Evolutionary conservation across 2,888 invertebrate species (phyloP).

Genomic region (Mesoligia furuncula): DNA sequence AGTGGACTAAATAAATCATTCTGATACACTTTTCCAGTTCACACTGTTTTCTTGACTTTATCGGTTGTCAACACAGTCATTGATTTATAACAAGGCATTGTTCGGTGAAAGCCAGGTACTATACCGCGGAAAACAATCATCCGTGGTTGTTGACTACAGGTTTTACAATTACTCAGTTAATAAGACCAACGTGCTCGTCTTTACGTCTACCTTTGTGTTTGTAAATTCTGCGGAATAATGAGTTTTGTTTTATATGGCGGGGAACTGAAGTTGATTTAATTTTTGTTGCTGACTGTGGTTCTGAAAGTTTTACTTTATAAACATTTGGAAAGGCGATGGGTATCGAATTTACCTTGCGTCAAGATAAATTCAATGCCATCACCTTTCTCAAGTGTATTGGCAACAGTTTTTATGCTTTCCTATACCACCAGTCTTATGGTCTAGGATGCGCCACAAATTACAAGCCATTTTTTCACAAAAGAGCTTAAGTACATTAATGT

Average conservation of each 20-base stretch:
- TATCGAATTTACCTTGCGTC: neutral
- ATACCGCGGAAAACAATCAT: constrained; percentile 73
- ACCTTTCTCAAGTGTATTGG: no score
- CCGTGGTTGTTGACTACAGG: constrained; percentile 70
- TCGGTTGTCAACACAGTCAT: constrained; percentile 67
- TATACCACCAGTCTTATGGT: neutral
- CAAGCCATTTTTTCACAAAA: neutral
- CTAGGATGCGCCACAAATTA: neutral
- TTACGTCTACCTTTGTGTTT: constrained; percentile 62
- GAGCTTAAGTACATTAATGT: neutral
- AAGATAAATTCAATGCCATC: no score
- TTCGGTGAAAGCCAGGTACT: constrained; percentile 73
- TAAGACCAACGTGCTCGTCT: constrained; percentile 63
- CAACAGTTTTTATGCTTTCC: constrained; percentile 7
- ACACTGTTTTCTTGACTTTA: constrained; percentile 69
- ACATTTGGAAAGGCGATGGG: neutral
- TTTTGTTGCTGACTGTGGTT: constrained; percentile 14
- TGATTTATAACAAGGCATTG: constrained; percentile 77
- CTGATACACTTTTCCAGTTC: constrained; percentile 56
- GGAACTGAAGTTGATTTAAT: constrained; percentile 15
- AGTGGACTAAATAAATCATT: constrained; percentile 46
- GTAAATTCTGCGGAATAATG: constrained; percentile 63
- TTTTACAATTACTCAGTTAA: constrained; percentile 71
- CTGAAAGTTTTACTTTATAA: constrained; percentile 5
- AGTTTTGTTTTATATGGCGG: constrained; percentile 43